Conservation (phyloP, 2,113 vertebrate species). For the Nothocercus nigrocapillus region DNA sequence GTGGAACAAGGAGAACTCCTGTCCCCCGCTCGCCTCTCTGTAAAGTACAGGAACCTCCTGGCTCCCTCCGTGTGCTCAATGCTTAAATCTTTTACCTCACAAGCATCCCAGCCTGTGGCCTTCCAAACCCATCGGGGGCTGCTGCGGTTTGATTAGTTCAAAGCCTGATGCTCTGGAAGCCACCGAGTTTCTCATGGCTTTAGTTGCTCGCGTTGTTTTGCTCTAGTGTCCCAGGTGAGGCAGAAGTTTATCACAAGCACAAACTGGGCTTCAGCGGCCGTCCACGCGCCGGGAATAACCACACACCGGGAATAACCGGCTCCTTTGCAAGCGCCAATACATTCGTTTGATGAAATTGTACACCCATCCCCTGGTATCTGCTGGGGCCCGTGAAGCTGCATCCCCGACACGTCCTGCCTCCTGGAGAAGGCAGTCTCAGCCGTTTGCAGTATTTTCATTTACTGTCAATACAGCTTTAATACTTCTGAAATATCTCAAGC, state of each 20-base stretch:
- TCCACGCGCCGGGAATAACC: slow-evolving; percentile 24
- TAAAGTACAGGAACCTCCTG: background rate
- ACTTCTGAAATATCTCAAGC: background rate
- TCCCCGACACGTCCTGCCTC: background rate
- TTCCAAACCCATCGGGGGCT: background rate
- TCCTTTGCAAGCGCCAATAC: background rate
- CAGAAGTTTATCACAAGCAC: slow-evolving; percentile 34
- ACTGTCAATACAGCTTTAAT: background rate
- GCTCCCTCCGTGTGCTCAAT: background rate
- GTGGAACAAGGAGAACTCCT: background rate
- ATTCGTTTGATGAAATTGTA: slow-evolving; percentile 9
- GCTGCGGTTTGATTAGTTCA: background rate
- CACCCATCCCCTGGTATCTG: background rate
- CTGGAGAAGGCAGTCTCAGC: background rate
- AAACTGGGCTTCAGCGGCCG: slow-evolving; percentile 4
- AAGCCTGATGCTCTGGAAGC: background rate
- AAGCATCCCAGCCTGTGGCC: background rate
- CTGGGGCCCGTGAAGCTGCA: background rate
- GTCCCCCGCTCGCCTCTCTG: background rate
- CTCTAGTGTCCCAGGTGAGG: slow-evolving; percentile 23
- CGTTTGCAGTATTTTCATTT: background rate
- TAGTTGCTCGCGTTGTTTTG: slow-evolving; percentile 23
- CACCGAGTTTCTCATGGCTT: background rate
- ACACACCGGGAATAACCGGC: slow-evolving; percentile 2
- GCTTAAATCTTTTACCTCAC: background rate